A percentile compares a stretch with the other conserved stretches of the same genome.
These are phyloP conservation scores for Rhimphoctona megacephalus DNA, from an alignment of 2,888 invertebrate species.

Conservation along the genomic window DNA sequence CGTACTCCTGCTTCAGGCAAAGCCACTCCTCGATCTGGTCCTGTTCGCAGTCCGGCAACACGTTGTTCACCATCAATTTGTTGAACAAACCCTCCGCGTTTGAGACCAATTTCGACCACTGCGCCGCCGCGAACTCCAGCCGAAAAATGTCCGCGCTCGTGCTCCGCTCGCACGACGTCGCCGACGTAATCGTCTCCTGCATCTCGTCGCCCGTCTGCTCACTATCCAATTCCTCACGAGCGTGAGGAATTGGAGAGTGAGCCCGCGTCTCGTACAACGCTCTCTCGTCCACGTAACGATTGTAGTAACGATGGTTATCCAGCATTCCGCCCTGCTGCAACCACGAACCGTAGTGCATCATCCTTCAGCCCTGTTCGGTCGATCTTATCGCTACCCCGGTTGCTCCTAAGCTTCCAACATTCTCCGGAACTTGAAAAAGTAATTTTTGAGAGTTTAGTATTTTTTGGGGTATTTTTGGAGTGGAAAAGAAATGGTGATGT, in stretches of 20 bases:
- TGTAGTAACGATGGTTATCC: constrained; percentile 75
- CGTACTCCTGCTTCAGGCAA: constrained; percentile 94
- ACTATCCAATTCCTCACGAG: constrained; percentile 67
- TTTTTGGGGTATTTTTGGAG: not conserved
- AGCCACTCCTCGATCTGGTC: constrained; percentile 94
- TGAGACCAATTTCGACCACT: constrained; percentile 92
- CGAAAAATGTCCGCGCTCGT: constrained; percentile 87
- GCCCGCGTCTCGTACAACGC: not conserved
- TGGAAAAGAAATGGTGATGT: not conserved
- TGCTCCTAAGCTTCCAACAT: not conserved
- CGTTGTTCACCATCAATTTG: constrained; percentile 89
- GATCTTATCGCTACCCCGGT: not conserved
- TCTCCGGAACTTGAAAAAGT: not conserved
- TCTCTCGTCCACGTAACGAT: constrained; percentile 70
- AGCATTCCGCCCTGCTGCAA: constrained; percentile 72
- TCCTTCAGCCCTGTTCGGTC: constrained; percentile 27
- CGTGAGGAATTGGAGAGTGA: not conserved
- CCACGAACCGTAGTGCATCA: constrained; percentile 79
- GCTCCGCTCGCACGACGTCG: constrained; percentile 81
- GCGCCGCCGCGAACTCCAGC: constrained; percentile 93
- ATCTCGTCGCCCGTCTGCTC: constrained; percentile 81
- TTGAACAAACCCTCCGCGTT: constrained; percentile 94
- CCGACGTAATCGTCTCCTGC: constrained; percentile 80
- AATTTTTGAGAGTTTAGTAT: not conserved
- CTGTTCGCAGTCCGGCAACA: constrained; percentile 90